Conservation (phyloP, 2,113 vertebrate species). For the Psilopogon haemacephalus region DNA sequence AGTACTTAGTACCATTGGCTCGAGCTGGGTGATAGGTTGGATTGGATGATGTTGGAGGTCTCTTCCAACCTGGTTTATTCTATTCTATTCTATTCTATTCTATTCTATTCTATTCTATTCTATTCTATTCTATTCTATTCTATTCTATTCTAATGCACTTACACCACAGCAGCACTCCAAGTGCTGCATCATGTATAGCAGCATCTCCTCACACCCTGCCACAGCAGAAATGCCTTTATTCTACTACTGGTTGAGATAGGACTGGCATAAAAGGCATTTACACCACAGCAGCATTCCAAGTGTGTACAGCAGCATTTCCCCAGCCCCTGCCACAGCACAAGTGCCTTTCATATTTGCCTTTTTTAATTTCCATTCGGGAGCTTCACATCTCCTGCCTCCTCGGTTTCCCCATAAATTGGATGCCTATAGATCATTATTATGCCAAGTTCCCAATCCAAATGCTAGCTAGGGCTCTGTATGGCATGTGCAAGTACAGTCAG, state of each 20-base stretch:
- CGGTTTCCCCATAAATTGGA: not conserved
- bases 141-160: too few relatives aligned
- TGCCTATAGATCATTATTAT: not conserved
- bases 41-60: too few relatives aligned
- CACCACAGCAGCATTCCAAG: not conserved
- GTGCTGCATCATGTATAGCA: too few relatives aligned
- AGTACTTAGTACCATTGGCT: too few relatives aligned
- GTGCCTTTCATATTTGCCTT: not conserved
- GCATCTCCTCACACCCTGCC: too few relatives aligned
- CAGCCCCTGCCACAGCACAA: not conserved
- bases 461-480: not conserved
- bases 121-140: too few relatives aligned
- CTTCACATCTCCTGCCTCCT: not conserved
- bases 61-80: too few relatives aligned
- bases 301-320: not conserved
- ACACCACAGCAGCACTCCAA: too few relatives aligned
- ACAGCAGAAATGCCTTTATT: too few relatives aligned
- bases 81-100: too few relatives aligned
- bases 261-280: not conserved
- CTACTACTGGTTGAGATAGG: not conserved
- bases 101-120: too few relatives aligned
- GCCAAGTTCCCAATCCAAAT: not conserved
- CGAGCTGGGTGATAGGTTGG: too few relatives aligned
- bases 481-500: rapidly evolving
- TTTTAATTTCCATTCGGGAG: not conserved